Evolutionary conservation across 2,797 vertebrate species (phyloP), one percentile per base, ranked within the genome.

Genomic region (Gambusia yucatana): DNA sequence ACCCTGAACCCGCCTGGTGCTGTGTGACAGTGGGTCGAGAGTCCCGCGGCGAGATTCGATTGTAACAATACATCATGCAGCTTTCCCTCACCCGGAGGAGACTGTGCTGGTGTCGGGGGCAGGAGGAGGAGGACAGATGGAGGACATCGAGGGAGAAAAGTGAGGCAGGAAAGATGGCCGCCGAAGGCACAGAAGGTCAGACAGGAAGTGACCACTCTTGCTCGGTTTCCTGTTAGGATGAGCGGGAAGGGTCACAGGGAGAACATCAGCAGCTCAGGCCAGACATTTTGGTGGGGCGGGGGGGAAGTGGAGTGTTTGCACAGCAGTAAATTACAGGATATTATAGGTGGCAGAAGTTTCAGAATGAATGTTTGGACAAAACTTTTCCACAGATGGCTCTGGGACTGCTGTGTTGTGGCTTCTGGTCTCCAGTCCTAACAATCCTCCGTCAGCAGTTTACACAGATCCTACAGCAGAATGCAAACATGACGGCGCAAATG

Each of bases 191-290:
- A 81, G 57, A 43, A 80, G 84, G 80, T 87, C 79, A 72, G 80
- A 89, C 81, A 80, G 94, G 92, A 94, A 92, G 86, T 78, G 84
- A 59, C 78, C 84, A 81, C 84, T 88, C 83, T 85, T 43, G 17
- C 89, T 89, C 44, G 2, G 80, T 87, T 92, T 93, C 91, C 92
- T 90, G 89, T 83, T 55, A 82, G 89, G 85, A 93, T 86, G 82
- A 81, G 48, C 75, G 46, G 48, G 72, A 80, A 74, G 80, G 84
- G 88, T 91, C 77, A 76, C 43, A 1, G 63, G 25, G 77, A 83
- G 77, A 84, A 82, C 86, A 78, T 81, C 77, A 86, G 70, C 87
- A 86, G 65, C 52, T 79, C 67, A n/a, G 57, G 17, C 39, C 71
- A 17, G 20, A 46, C n/a, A 75, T 84, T 85, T 80, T 85, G 50